Evolutionary conservation across 1,140 invertebrate genomes (phyloP).

Genomic region (Alviniconcha marisindica): DNA sequence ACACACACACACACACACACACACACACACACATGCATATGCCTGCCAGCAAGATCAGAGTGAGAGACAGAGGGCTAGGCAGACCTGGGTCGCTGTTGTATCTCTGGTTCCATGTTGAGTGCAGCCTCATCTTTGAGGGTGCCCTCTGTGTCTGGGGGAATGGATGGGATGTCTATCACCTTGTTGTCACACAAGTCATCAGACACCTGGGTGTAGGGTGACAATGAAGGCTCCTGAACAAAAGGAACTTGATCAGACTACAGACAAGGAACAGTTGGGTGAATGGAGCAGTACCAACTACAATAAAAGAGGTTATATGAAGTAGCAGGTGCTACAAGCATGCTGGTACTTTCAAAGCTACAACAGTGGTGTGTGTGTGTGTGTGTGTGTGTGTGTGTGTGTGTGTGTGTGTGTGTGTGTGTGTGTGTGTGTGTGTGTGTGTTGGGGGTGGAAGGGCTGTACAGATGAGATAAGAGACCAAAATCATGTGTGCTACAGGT

Average conservation of each 20-base stretch:
- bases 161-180: conserved; percentile 44
- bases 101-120: conserved; percentile 66
- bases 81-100: conserved; percentile 66
- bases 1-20: too few relatives aligned
- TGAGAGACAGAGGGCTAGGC: background rate
- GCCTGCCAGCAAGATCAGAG: background rate
- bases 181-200: conserved; percentile 64
- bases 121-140: conserved; percentile 63
- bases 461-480: too few relatives aligned
- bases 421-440: background rate
- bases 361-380: background rate
- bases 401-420: background rate
- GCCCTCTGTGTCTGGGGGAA: conserved; percentile 45
- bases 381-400: background rate
- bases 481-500: too few relatives aligned
- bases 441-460: too few relatives aligned
- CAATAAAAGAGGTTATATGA: too few relatives aligned
- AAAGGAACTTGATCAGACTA: background rate
- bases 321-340: too few relatives aligned
- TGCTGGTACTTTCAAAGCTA: background rate
- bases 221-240: conserved; percentile 56
- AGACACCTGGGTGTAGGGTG: conserved; percentile 63
- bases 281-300: too few relatives aligned
- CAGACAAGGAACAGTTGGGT: background rate
- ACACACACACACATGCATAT: conserved; percentile 1